Conservation (phyloP, 2,113 vertebrate species). For the Clupea harengus region DNA sequence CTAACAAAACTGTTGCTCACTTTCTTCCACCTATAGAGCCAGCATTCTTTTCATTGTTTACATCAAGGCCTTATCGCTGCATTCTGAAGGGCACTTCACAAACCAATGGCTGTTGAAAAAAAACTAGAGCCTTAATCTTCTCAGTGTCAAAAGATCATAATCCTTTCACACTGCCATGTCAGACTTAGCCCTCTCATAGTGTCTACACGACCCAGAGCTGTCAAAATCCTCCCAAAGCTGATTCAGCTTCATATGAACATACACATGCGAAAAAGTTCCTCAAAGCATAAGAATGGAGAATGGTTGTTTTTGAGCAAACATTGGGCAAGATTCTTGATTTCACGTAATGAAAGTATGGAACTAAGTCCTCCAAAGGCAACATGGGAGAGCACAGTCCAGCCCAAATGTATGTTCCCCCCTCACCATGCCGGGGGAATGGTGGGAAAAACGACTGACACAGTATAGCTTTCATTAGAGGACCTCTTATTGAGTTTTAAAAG, state of each 20-base stretch:
- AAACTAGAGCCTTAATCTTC: conserved; percentile 22
- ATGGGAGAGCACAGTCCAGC: background rate
- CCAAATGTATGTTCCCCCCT: background rate
- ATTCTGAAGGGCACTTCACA: background rate
- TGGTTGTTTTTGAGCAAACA: background rate
- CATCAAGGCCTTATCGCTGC: background rate
- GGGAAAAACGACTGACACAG: background rate
- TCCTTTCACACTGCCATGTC: background rate
- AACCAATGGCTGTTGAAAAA: background rate
- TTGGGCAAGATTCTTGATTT: background rate
- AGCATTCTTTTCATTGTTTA: background rate
- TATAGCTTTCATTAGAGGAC: conserved; percentile 1
- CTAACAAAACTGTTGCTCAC: background rate
- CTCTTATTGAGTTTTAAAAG: conserved; percentile 45
- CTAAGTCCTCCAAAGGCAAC: background rate
- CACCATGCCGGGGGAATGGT: background rate
- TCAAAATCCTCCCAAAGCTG: background rate
- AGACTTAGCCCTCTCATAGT: background rate
- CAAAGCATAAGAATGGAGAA: background rate
- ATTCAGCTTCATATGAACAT: background rate
- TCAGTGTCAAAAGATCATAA: background rate
- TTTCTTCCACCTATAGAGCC: background rate
- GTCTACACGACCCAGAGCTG: background rate
- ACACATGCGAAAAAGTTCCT: background rate
- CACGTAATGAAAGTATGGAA: background rate